Evolutionary conservation across 2,113 vertebrate genomes (phyloP).

Genomic region (Sakesphorus luctuosus): DNA sequence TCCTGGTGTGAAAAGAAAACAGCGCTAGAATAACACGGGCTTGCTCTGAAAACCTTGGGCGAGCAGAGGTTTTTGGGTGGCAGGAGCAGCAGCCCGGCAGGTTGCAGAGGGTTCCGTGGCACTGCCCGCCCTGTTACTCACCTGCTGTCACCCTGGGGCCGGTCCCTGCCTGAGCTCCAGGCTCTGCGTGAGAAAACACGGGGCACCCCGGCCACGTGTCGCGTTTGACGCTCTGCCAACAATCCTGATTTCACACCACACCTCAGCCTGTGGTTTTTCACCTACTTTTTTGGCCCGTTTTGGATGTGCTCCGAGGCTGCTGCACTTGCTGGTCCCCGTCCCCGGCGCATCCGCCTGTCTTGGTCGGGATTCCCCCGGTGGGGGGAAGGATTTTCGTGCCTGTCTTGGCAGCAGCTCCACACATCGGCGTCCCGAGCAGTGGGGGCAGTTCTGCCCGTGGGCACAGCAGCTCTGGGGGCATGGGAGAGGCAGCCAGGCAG

Average conservation of each 20-base stretch:
- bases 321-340: background rate
- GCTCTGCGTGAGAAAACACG: rapidly evolving
- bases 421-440: rapidly evolving
- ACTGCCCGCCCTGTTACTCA: background rate
- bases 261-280: rapidly evolving
- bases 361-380: background rate
- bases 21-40: background rate
- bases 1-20: constrained; percentile 29
- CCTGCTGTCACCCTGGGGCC: background rate
- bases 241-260: rapidly evolving
- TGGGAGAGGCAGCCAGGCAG: background rate
- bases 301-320: background rate
- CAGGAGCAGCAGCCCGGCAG: rapidly evolving
- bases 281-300: background rate
- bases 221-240: rapidly evolving
- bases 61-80: background rate
- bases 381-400: background rate
- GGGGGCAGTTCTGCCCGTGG: rapidly evolving
- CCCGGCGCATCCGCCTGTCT: rapidly evolving
- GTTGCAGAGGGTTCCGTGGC: background rate
- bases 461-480: background rate
- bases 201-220: background rate
- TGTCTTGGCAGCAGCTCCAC: rapidly evolving
- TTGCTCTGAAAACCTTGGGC: background rate
- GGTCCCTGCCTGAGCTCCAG: background rate